Percentiles rank a stretch among this genome's conserved stretches.
These are phyloP conservation scores for Lepus americanus DNA, from an alignment of 2,113 vertebrate genomes.

Conservation along the genomic window DNA sequence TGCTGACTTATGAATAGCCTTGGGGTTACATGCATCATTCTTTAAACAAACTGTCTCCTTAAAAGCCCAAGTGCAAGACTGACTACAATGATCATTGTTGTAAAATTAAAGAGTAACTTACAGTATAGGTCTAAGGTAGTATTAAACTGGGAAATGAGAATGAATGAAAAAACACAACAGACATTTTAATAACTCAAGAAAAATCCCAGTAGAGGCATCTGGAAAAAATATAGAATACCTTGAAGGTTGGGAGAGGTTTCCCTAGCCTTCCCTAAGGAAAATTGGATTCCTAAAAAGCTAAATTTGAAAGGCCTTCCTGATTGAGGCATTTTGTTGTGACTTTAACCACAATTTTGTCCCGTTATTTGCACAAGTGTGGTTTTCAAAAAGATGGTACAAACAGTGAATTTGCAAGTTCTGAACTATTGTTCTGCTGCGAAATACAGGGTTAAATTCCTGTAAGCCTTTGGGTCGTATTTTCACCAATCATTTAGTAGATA, in stretches of 20 bases:
- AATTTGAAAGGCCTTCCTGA: conserved; percentile 48
- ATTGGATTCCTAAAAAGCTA: background rate
- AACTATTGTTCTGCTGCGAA: background rate
- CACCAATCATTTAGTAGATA: background rate
- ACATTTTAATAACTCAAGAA: background rate
- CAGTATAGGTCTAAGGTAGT: background rate
- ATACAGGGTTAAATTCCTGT: background rate
- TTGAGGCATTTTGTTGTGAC: background rate
- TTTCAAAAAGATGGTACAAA: background rate
- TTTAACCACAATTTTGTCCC: conserved; percentile 1
- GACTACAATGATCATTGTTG: conserved; percentile 48
- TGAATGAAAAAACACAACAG: conserved; percentile 6
- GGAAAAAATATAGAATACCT: conserved; percentile 59
- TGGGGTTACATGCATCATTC: background rate
- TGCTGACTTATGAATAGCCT: conserved; percentile 23
- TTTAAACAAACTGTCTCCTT: conserved; percentile 45
- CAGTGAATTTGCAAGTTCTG: background rate
- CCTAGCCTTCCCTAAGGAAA: background rate
- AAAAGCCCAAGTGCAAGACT: conserved; percentile 43
- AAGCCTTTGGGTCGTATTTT: background rate
- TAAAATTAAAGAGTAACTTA: conserved; percentile 26
- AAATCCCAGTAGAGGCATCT: conserved; percentile 41
- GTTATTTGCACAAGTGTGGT: background rate
- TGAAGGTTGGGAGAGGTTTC: background rate
- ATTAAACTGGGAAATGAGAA: conserved; percentile 45